A percentile compares a stretch with the other conserved stretches of the same genome.
These are phyloP conservation scores for Bolborhynchus lineola DNA, from an alignment of 2,113 vertebrate genomes.

Conservation along the genomic window DNA sequence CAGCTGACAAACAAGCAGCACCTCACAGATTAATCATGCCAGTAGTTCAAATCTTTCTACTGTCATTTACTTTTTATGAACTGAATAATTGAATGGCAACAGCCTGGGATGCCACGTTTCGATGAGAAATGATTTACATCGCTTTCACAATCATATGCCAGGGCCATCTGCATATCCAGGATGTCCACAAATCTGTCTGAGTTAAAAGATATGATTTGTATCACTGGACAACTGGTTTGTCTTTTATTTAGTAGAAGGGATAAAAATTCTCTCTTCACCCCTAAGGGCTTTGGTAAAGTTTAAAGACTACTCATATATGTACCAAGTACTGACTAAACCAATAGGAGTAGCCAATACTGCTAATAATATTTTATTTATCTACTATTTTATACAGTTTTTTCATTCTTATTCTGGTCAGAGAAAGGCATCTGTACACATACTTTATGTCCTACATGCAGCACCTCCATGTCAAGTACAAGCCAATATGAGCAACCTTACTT, in stretches of 20 bases:
- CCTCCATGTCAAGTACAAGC: neutral
- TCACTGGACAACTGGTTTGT: neutral
- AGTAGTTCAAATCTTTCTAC: neutral
- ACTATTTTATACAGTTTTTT: neutral
- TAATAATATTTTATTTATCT: neutral
- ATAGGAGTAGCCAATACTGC: neutral
- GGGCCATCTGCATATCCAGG: constrained; percentile 36
- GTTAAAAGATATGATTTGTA: constrained; percentile 18
- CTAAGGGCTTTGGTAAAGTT: neutral
- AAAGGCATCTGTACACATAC: neutral
- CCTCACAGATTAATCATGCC: neutral
- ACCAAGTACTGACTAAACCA: neutral
- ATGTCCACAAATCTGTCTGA: constrained; percentile 20
- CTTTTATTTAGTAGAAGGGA: neutral
- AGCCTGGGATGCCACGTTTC: constrained; percentile 50
- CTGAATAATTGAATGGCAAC: constrained; percentile 39
- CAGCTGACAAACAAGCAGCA: neutral
- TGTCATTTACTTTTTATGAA: constrained; percentile 21
- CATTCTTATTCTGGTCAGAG: neutral
- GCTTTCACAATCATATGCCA: constrained; percentile 29
- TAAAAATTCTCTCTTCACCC: neutral
- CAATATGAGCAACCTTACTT: neutral
- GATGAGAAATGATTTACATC: constrained; percentile 43
- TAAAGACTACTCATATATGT: neutral
- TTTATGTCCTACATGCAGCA: neutral